Evolutionary conservation across 1,140 invertebrate genomes (phyloP).

Genomic region (Cotesia chilonis): DNA sequence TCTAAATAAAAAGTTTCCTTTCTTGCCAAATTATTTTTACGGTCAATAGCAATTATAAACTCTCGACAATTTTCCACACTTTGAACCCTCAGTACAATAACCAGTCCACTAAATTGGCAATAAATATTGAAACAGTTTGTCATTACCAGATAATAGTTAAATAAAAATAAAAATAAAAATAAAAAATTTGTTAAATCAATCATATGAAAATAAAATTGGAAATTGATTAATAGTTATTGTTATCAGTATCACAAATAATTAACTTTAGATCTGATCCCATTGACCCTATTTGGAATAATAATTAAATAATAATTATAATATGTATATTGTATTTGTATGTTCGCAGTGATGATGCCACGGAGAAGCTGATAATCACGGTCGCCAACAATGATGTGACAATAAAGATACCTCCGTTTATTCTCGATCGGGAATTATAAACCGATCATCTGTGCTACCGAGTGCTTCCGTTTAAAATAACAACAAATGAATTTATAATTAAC

Average conservation of each 20-base stretch:
- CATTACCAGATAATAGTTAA: not conserved
- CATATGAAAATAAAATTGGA: not conserved
- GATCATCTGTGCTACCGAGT: slow-evolving; percentile 53
- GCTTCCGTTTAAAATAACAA: slow-evolving; percentile 54
- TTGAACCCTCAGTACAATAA: not conserved
- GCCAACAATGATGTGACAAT: slow-evolving; percentile 64
- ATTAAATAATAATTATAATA: not conserved
- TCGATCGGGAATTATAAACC: slow-evolving; percentile 52
- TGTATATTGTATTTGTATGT: slow-evolving; percentile 16
- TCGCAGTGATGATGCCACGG: slow-evolving; percentile 57
- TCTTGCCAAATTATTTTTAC: too few relatives aligned
- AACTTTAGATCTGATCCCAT: too few relatives aligned
- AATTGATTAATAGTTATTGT: too few relatives aligned
- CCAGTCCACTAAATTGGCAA: too few relatives aligned
- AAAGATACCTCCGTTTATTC: slow-evolving; percentile 57
- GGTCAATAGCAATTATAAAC: too few relatives aligned
- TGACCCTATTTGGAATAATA: not conserved
- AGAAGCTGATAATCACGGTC: slow-evolving; percentile 53
- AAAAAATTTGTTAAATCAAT: not conserved
- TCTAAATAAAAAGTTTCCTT: too few relatives aligned
- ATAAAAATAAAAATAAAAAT: not conserved
- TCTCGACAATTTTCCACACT: too few relatives aligned
- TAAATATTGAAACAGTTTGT: too few relatives aligned
- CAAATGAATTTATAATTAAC: slow-evolving; percentile 9
- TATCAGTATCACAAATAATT: too few relatives aligned